These are phyloP conservation scores for Altica lythri DNA, from an alignment of 2,888 invertebrate genomes.

Conservation along the genomic window DNA sequence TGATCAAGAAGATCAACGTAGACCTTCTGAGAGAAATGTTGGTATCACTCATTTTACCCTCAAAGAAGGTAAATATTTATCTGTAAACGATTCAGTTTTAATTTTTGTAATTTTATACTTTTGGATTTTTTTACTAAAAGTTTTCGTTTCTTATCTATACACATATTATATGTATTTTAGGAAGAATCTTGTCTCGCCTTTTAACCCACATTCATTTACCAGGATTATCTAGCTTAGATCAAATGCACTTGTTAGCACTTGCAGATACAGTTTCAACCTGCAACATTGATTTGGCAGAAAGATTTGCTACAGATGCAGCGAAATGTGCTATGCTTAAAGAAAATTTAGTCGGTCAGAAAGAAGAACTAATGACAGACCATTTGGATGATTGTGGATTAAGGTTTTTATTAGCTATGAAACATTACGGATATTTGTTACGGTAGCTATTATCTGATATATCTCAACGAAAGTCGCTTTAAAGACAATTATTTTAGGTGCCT, in stretches of 20 bases:
- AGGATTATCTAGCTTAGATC: constrained; percentile 91
- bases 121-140: too few relatives aligned
- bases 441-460: constrained; percentile 26
- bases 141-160: too few relatives aligned
- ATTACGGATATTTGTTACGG: constrained; percentile 88
- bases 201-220: constrained; percentile 95
- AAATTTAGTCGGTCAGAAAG: constrained; percentile 62
- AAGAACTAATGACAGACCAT: constrained; percentile 71
- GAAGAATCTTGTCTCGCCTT: constrained; percentile 78
- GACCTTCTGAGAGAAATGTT: constrained; percentile 55
- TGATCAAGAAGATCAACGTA: constrained; percentile 64
- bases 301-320: constrained; percentile 73
- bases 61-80: constrained; percentile 73
- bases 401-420: constrained; percentile 96
- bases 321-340: constrained; percentile 71
- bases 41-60: constrained; percentile 84
- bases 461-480: too few relatives aligned
- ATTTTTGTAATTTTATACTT: too few relatives aligned
- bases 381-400: constrained; percentile 97
- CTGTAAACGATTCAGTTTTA: too few relatives aligned
- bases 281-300: constrained; percentile 84
- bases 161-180: not conserved
- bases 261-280: constrained; percentile 97
- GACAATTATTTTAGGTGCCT: constrained; percentile 87
- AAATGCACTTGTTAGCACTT: constrained; percentile 98